phyloP scores from a whole-genome alignment of 2,888 invertebrate genomes.

The Phania funesta region DNA sequence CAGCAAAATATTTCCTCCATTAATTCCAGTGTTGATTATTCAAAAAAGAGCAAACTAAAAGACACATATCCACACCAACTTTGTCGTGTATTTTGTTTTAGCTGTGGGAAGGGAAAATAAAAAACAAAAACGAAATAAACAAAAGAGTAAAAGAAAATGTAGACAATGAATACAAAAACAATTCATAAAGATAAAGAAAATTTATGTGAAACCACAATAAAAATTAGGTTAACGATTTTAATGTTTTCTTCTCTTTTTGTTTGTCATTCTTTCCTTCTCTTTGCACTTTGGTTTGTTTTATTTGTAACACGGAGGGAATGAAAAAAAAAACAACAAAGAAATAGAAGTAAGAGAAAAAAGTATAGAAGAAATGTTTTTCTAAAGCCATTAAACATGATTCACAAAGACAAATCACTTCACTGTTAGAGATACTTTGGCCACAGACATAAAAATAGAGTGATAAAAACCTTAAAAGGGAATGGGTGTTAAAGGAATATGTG shows the following conservation, averaged over 20 bases:
- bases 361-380: constrained; percentile 7
- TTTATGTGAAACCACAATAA: constrained; percentile 69
- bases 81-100: background rate
- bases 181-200: constrained; percentile 68
- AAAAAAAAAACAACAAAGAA: background rate
- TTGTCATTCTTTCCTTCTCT: background rate
- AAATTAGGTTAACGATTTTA: constrained; percentile 78
- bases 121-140: background rate
- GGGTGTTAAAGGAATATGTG: background rate
- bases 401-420: constrained; percentile 56
- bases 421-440: constrained; percentile 40
- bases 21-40: constrained; percentile 56
- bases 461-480: constrained; percentile 11
- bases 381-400: constrained; percentile 49
- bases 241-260: constrained; percentile 24
- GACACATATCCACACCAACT: background rate
- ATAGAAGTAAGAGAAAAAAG: constrained; percentile 1
- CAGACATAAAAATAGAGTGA: constrained; percentile 36
- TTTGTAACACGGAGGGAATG: background rate
- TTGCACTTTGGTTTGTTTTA: constrained; percentile 3
- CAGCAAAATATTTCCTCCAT: constrained; percentile 48
- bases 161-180: constrained; percentile 51
- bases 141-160: constrained; percentile 10
- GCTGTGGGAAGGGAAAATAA: background rate
- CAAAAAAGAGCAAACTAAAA: constrained; percentile 41